These are phyloP conservation scores for Drosophila merina DNA, from an alignment of 2,888 invertebrate genomes.

Conservation along the genomic window DNA sequence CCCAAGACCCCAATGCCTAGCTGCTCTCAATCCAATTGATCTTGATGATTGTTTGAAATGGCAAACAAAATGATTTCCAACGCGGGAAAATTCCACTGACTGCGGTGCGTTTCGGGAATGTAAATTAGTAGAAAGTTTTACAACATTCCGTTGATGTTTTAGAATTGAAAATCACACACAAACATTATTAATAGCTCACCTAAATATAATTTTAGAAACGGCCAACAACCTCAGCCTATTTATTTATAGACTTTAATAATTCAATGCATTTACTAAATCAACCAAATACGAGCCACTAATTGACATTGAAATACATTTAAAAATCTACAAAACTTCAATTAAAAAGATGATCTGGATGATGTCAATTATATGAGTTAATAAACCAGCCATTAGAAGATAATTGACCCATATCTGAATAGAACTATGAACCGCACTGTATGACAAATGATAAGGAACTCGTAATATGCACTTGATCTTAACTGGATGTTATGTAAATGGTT, in stretches of 20 bases:
- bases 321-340: no score
- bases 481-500: conserved; percentile 40
- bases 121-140: neutral
- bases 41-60: conserved; percentile 19
- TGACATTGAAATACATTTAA: neutral
- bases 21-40: conserved; percentile 34
- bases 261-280: neutral
- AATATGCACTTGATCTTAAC: conserved; percentile 44
- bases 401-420: neutral
- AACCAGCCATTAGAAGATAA: neutral
- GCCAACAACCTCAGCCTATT: conserved; percentile 3
- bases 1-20: neutral
- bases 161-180: neutral
- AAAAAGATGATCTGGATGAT: no score
- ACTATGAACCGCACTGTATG: conserved; percentile 18
- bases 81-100: conserved; percentile 42
- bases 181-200: neutral
- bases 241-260: neutral
- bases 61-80: conserved; percentile 31
- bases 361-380: no score
- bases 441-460: conserved; percentile 15
- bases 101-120: conserved; percentile 12
- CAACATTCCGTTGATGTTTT: neutral
- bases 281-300: neutral
- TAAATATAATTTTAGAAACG: conserved; percentile 1